Evolutionary conservation across 64 coral and sea anemone species (phyloP), one percentile per base, ranked within the genome.

Genomic region (Stichodactyla mertensii): DNA sequence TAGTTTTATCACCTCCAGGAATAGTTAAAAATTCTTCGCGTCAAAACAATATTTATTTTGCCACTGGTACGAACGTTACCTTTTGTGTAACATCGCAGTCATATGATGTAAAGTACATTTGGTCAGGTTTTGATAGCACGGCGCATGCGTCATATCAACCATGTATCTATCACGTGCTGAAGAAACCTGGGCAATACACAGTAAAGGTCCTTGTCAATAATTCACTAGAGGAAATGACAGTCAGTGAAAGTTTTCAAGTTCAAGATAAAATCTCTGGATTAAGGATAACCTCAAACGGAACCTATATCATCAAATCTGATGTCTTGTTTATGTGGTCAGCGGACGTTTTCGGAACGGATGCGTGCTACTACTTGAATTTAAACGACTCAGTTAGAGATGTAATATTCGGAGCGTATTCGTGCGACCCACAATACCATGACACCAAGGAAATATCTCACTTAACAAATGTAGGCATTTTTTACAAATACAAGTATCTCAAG

Each of bases 171-270:
- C 69, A 27, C 7, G 9, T 86, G 27, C 78, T 90, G 12, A 51
- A 15, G 4, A 79, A 77, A 78, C 53, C 56, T 26, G 85, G 90
- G 45, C 27, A 2, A 6, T 83, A 82, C 16, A 77, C 74, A 16
- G 28, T 80, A 57, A 82, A 19, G 70, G 90, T 92, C 31, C 16
- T 71, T 1, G 90, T 92, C 22, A 86, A 92, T 55, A 92, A 92
- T 54, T 64, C 78, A 16, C 84, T 92, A 0, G 79, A 87, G 54
- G 69, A 2, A 11, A 57, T 87, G 78, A 51, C 84, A n/a, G 78
- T 70, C 6, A 67, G 61, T 16, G 67, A 82, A 56, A 5, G 52
- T 53, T 87, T 92, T 61, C 70, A 16, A 61, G 90, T 92, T 8
- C 90, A 92, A 78, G 31, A 87, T 10, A 87, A 66, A 57, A 82